Evolutionary conservation across 2,797 vertebrate genomes (phyloP).

Genomic region (Adelosebastes latens): DNA sequence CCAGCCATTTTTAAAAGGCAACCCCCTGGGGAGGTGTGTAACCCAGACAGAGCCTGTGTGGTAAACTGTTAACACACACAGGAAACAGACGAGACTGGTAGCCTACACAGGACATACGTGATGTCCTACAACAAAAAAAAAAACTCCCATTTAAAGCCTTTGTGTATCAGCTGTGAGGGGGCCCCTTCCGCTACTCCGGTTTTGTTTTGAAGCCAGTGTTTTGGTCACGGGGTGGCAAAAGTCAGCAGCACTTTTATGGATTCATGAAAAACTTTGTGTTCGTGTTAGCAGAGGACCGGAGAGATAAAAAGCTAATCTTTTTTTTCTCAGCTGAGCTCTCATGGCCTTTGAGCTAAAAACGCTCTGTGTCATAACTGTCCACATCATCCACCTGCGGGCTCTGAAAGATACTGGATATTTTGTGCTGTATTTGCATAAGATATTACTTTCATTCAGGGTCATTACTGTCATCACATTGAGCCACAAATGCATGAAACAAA

Average conservation of each 20-base stretch:
- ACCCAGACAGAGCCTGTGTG: conserved; percentile 63
- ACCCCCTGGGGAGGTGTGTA: conserved; percentile 55
- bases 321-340: conserved; percentile 27
- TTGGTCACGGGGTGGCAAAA: conserved; percentile 12
- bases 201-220: conserved; percentile 47
- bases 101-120: conserved; percentile 75
- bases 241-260: not conserved
- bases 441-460: not conserved
- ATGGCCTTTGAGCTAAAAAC: conserved; percentile 15
- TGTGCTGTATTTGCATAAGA: conserved; percentile 2
- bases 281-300: not conserved
- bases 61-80: conserved; percentile 72
- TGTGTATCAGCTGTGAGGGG: conserved; percentile 63
- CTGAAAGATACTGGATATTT: too few relatives aligned
- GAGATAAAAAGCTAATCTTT: not conserved
- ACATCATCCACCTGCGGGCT: conserved; percentile 18
- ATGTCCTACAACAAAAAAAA: conserved; percentile 60
- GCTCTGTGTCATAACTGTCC: conserved; percentile 21
- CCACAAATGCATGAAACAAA: conserved; percentile 10
- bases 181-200: conserved; percentile 34
- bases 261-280: conserved; percentile 2
- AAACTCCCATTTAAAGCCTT: conserved; percentile 55
- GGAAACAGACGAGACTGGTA: conserved; percentile 81
- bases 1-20: conserved; percentile 37
- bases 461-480: conserved; percentile 9